Percentiles rank a stretch among this genome's conserved stretches.
Conservation (phyloP, 2,888 invertebrate species). For the Erebia palarica region DNA sequence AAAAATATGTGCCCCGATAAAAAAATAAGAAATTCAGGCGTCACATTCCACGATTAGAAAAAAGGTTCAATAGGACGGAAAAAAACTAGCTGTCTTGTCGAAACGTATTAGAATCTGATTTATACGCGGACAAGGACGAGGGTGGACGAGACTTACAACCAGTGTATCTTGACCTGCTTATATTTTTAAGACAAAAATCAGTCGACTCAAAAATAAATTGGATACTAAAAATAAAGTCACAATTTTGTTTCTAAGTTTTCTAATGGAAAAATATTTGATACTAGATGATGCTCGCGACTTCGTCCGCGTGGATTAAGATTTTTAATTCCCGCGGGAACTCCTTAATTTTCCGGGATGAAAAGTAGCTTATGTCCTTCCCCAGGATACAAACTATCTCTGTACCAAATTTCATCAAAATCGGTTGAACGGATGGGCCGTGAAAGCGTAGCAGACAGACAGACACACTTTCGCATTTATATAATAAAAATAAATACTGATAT, state of each 20-base stretch:
- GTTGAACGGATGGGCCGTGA: too few relatives aligned
- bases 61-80: conserved; percentile 72
- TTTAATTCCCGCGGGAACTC: too few relatives aligned
- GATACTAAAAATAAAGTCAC: neutral
- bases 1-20: neutral
- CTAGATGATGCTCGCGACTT: too few relatives aligned
- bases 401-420: too few relatives aligned
- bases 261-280: neutral
- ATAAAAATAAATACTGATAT: too few relatives aligned
- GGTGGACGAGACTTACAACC: conserved; percentile 68
- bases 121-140: conserved; percentile 66
- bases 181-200: conserved; percentile 34
- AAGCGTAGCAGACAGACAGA: too few relatives aligned
- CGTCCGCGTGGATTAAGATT: too few relatives aligned
- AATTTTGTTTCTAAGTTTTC: neutral
- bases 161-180: conserved; percentile 52
- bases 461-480: too few relatives aligned
- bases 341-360: too few relatives aligned
- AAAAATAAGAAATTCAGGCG: conserved; percentile 35
- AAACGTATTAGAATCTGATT: conserved; percentile 78
- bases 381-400: too few relatives aligned
- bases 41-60: conserved; percentile 46
- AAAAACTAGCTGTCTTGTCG: conserved; percentile 71
- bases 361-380: too few relatives aligned
- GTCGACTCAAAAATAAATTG: neutral